These are phyloP conservation scores for Caiman crocodilus DNA, from an alignment of 2,797 vertebrate species.

Conservation along the genomic window DNA sequence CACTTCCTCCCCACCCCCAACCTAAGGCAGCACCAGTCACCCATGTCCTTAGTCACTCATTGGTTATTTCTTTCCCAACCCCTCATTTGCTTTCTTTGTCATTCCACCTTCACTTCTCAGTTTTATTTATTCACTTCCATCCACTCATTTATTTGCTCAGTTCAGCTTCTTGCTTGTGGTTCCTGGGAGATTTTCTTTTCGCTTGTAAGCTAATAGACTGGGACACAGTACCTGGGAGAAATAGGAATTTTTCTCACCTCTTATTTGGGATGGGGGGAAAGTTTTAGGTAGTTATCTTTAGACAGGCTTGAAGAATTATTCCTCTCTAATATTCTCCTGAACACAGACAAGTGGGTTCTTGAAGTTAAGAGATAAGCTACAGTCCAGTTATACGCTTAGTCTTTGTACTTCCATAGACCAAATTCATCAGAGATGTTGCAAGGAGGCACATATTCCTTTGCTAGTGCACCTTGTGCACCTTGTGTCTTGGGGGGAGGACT, in stretches of 20 bases:
- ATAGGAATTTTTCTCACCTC: background rate
- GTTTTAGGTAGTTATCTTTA: background rate
- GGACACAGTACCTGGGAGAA: background rate
- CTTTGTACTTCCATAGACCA: background rate
- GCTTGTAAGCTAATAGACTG: background rate
- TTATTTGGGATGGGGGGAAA: background rate
- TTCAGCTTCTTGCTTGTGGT: background rate
- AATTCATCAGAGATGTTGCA: background rate
- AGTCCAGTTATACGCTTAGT: background rate
- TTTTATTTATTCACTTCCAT: background rate
- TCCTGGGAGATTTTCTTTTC: background rate
- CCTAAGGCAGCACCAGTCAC: too few relatives aligned
- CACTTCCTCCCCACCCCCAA: too few relatives aligned
- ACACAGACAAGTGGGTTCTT: background rate
- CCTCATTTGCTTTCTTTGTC: background rate
- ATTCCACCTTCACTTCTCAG: background rate
- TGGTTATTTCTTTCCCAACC: background rate
- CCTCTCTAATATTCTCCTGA: rapidly evolving
- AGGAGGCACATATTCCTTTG: background rate
- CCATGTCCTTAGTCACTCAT: background rate
- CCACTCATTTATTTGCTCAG: background rate
- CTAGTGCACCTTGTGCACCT: background rate
- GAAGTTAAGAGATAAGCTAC: background rate
- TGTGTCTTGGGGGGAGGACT: rapidly evolving
- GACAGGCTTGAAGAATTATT: background rate